Evolutionary conservation across 1,140 invertebrate species (phyloP), one percentile per base, ranked within the genome.

Genomic region (Centruroides sculpturatus): DNA sequence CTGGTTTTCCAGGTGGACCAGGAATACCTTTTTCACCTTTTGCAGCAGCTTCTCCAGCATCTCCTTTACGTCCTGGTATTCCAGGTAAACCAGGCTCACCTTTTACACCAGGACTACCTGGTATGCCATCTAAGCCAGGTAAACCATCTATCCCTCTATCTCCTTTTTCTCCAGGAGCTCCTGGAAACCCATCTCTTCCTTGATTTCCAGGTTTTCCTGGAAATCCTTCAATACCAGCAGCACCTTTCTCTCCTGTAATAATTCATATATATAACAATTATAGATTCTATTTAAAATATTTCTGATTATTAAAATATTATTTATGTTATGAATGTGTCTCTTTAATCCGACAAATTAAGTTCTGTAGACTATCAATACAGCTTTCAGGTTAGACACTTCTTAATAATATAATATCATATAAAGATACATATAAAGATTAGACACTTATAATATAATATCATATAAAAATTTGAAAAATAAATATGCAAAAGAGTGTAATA

Each of bases 51-150:
- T 61, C 61, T 12, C 64, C 64, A 23, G 64, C 61, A 46, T 59
- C 50, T 35, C 71, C 71, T 54, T 67, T 68, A 4, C 56, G 60
- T 34, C 70, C 71, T 8, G 67, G 64, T n/a, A 65, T 56, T 5
- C 69, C 70, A 13, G 67, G 66, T 23, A 68, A 60, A 41, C 71
- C 71, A 41, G 71, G 69, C 34, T 78, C 75, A 59, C 81, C 82
- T 67, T 77, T 79, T 49, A 63, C 63, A 52, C 83, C 83, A 67
- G 74, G 72, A 13, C 70, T 62, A 59, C 83, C 83, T 49, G 66
- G 62, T 59, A 60, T 66, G 13, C 69, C 69, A 62, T 69, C 64
- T 23, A 51, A 12, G 48, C 70, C 70, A 41, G 61, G 49, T 35
- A 56, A 11, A 23, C 69, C 69, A 36, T 62, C 59, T 35, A 54